Evolutionary conservation across 1,140 invertebrate genomes (phyloP).

Genomic region (Thaumetopoea pityocampa): DNA sequence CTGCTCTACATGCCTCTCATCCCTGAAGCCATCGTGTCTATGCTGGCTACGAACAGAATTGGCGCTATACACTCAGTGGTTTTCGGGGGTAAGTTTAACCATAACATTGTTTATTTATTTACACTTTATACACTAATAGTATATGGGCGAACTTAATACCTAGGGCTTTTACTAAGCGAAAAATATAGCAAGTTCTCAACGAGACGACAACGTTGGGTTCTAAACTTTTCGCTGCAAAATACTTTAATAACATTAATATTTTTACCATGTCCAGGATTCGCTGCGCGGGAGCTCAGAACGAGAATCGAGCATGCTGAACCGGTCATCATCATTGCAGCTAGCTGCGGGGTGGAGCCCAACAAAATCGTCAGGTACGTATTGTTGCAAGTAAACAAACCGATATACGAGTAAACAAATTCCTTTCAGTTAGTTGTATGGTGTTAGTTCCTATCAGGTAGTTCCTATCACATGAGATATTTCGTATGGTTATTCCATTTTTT

Average conservation of each 20-base stretch:
- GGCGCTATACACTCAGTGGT: conserved; percentile 93
- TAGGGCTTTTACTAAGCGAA: too few species aligned
- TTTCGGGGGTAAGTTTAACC: conserved; percentile 86
- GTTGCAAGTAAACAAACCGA: neutral
- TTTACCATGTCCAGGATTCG: conserved; percentile 82
- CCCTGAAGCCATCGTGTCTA: conserved; percentile 90
- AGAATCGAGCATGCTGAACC: conserved; percentile 92
- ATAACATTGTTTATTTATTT: too few species aligned
- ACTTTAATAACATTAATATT: neutral
- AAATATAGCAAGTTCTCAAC: too few species aligned
- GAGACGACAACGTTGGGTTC: too few species aligned
- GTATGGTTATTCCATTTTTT: too few species aligned
- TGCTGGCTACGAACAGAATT: conserved; percentile 88
- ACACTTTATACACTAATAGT: too few species aligned
- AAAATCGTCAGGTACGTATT: conserved; percentile 83
- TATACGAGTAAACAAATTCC: too few species aligned
- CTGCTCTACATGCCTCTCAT: conserved; percentile 95
- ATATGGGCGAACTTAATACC: too few species aligned
- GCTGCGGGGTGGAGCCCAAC: conserved; percentile 92
- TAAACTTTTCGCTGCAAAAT: too few species aligned
- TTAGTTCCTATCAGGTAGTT: too few species aligned
- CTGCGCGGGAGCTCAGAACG: conserved; percentile 88
- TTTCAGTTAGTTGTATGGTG: too few species aligned
- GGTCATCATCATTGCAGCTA: conserved; percentile 92
- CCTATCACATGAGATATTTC: too few species aligned